phyloP scores from a whole-genome alignment of 2,888 invertebrate species.

The Sesia bembeciformis region DNA sequence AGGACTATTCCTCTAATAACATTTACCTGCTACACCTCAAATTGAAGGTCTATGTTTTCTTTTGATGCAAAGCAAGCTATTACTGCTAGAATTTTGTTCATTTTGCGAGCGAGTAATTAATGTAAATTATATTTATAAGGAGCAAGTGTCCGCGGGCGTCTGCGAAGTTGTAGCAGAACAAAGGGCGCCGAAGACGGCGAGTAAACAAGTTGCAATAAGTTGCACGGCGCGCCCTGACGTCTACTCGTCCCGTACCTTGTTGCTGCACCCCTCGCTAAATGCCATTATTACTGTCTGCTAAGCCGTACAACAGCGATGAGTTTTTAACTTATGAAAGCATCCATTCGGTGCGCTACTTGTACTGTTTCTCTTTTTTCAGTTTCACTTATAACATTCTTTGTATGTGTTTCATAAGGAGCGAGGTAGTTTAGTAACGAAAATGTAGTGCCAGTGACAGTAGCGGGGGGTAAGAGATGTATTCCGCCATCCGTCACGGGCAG shows the following conservation, averaged over 20 bases:
- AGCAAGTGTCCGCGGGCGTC: constrained; percentile 49
- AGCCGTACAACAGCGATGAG: constrained; percentile 16
- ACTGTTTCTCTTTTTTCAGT: too few relatives aligned
- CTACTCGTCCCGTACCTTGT: constrained; percentile 24
- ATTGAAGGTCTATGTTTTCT: too few relatives aligned
- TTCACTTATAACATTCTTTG: too few relatives aligned
- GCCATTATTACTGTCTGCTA: constrained; percentile 37
- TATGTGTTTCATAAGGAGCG: too few relatives aligned
- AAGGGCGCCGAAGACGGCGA: constrained; percentile 25
- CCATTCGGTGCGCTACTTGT: background rate
- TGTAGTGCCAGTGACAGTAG: background rate
- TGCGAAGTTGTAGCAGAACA: constrained; percentile 32
- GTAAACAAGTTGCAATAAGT: constrained; percentile 69
- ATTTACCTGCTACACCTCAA: too few relatives aligned
- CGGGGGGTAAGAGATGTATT: background rate
- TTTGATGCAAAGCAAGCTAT: constrained; percentile 5
- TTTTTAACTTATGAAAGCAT: constrained; percentile 12
- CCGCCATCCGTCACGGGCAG: constrained; percentile 3
- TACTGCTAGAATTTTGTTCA: constrained; percentile 22
- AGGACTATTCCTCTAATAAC: constrained; percentile 3
- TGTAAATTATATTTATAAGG: constrained; percentile 59
- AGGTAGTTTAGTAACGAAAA: too few relatives aligned
- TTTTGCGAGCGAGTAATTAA: constrained; percentile 31
- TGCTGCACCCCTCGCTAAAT: constrained; percentile 25
- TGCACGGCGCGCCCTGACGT: constrained; percentile 38